These are phyloP conservation scores for Cochlearius cochlearius DNA, from an alignment of 2,113 vertebrate species.

Conservation along the genomic window DNA sequence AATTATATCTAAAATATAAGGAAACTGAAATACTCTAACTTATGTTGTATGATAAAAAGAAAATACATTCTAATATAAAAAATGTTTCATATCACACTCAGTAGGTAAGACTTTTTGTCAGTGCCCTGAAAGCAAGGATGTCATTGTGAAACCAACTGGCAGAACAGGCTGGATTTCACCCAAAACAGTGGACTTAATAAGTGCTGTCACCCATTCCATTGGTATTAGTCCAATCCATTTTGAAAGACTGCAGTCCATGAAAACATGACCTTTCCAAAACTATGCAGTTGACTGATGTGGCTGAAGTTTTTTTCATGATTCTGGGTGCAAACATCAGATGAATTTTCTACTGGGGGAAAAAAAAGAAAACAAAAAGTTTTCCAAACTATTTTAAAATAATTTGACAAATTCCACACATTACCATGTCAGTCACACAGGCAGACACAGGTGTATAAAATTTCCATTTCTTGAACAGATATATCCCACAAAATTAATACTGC, in stretches of 20 bases:
- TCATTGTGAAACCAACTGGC: neutral
- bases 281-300: neutral
- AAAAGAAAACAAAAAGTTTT: rapidly evolving
- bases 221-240: neutral
- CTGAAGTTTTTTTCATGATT: neutral
- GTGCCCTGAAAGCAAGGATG: neutral
- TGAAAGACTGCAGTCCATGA: neutral
- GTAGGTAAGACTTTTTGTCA: neutral
- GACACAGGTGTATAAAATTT: neutral
- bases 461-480: neutral
- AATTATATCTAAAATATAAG: neutral
- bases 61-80: neutral
- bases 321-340: neutral
- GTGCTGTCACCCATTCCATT: neutral
- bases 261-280: neutral
- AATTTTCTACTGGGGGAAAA: neutral
- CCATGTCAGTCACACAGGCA: neutral
- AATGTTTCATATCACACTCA: neutral
- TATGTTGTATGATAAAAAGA: neutral
- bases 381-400: neutral
- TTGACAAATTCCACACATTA: neutral
- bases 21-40: neutral
- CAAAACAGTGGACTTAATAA: neutral
- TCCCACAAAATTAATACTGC: neutral
- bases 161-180: neutral